Conservation (phyloP, 2,113 vertebrate species). For the Atherinomorus stipes region DNA sequence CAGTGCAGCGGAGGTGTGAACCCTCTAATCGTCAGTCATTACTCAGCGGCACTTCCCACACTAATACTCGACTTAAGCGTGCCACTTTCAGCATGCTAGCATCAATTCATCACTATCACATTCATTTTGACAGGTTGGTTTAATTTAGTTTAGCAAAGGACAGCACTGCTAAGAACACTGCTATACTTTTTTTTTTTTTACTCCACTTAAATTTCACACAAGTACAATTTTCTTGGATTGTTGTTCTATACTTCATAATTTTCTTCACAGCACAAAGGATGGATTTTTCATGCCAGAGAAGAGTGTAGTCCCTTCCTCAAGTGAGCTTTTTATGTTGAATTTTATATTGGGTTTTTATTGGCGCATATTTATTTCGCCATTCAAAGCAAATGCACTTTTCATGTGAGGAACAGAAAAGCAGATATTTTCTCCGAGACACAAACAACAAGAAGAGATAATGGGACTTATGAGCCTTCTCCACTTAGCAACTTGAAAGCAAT, state of each 20-base stretch:
- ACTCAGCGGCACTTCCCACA: conserved; percentile 55
- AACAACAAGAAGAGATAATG: neutral
- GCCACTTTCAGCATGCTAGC: conserved; percentile 33
- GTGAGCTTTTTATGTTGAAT: neutral
- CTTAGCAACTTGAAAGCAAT: conserved; percentile 3
- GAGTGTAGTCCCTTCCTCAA: neutral
- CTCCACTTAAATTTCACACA: neutral
- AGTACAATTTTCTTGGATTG: neutral
- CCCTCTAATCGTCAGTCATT: conserved; percentile 59
- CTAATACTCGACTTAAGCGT: conserved; percentile 30
- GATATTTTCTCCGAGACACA: neutral
- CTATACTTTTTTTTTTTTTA: neutral
- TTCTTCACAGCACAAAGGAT: neutral
- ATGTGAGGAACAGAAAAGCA: neutral
- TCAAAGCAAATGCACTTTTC: neutral
- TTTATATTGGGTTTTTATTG: conserved; percentile 2
- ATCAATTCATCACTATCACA: conserved; percentile 47
- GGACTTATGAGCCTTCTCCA: neutral
- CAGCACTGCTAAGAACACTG: neutral
- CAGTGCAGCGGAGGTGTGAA: conserved; percentile 56
- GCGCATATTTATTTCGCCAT: neutral
- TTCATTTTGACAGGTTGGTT: conserved; percentile 43
- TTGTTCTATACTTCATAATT: neutral
- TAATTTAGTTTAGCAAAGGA: conserved; percentile 23
- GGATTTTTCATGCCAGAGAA: neutral